Base-by-base conservation (phyloP, 1,140 invertebrate genomes). In the Lordiphosa stackelbergi region DNA sequence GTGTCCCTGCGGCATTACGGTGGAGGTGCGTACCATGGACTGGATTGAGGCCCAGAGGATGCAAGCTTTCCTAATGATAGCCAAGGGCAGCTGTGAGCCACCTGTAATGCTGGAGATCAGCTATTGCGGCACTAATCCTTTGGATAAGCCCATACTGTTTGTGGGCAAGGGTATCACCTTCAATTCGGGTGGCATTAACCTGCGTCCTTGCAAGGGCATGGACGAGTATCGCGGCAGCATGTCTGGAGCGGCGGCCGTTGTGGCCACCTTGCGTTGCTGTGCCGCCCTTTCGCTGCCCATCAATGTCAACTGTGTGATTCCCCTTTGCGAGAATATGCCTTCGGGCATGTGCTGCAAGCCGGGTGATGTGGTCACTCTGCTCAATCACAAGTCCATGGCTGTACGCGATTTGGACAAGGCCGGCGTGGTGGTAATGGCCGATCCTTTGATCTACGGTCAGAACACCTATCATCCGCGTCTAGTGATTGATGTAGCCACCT, bases 321-420 rank as follows among this genome's bases (percentile, higher is more conserved):
- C 84, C 92, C 88, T 97, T 9, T 93, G 92, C 84, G 96, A 97
- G 89, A 97, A 97, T 88, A 91, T 97, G 90, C 93, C 95, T 1
- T 93, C 93, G 41, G 94, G 95, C 16, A 90, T 87, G 65, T 95
- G 95, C 0, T 93, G 92, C 0, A 96, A 96, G 87, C 96, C 95
- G 6, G 95, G 96, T 11, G 96, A 97, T 87, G 91, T 97, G 0
- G 91, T 97, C 0, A 90, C 88, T n/a, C 93, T 94, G 16, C 93
- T 93, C 89, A 96, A 95, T 85, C 95, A 94, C 9, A 96, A 96
- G 85, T 93, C 93, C 3, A 94, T 97, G 75, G 92, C 94, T 34
- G 90, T 97, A 4, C 94, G 96, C 66, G 96, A 97, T 75, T 96
- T 96, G 9, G 96, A 97, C 89, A 95, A 95, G 40, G 96, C 97